Evolutionary conservation across 2,888 invertebrate species (phyloP), one percentile per base, ranked within the genome.

Genomic region (Caenorhabditis panamensis): DNA sequence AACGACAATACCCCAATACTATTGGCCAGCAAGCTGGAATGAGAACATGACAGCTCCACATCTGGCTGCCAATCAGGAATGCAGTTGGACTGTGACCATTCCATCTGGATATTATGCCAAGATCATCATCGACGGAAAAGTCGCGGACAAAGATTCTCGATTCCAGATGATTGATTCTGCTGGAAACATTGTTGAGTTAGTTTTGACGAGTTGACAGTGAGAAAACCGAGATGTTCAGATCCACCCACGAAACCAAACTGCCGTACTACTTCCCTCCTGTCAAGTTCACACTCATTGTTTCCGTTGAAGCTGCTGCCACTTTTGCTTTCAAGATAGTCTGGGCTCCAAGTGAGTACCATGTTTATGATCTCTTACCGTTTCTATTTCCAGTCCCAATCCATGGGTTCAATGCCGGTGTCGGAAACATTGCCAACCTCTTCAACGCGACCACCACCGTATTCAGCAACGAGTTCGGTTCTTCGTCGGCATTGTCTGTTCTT

Each of bases 271-370:
- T 62, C 56, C 71, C 62, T 16, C 16, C 53, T 2, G 22, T 61
- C 18, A 71, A 71, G 44, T 62, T 71, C 31, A 71, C 71, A 0
- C 31, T 71, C 8, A 20, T 37, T 18, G 54, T 71, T 1, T 31
- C 31, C 22, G 63, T 41, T 22, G 62, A 63, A 8, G 71, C n/a
- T 5, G 44, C 18, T 1, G 44, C 62, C 16, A 47, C 31, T 6
- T 62, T 71, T n/a, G 71, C 28, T 5, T 71, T 71, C 71, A 62
- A 71, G 31, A 53, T 71, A 13, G 31, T 28, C 1, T 71, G 71
- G 71, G 6, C 13, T 1, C 28, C 41, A n/a, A 16, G 71, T 71
- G 24, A 63, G 67, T 26, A 6, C 41, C 18, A 20, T 2, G n/a
- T 16, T 22, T 6, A 11, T 26, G 28, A 31, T 31, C 31, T 4